These are phyloP conservation scores for Scaptomyza cyrtandrae DNA, from an alignment of 2,888 invertebrate genomes.

Conservation along the genomic window DNA sequence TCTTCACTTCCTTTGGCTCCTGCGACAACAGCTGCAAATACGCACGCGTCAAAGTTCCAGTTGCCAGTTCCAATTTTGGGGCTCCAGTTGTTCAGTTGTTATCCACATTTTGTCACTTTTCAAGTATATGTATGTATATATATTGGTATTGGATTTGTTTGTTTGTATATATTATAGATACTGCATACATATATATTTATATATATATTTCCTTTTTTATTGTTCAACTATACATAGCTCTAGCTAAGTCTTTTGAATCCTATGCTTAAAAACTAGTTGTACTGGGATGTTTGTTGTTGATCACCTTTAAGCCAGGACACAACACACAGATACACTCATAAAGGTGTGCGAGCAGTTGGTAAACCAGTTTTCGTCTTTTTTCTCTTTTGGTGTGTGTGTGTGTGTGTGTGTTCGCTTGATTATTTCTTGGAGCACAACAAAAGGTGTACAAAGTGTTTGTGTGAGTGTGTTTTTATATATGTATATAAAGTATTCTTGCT, in stretches of 20 bases:
- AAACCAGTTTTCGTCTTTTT: slow-evolving; percentile 62
- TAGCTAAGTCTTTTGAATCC: slow-evolving; percentile 43
- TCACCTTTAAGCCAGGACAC: slow-evolving; percentile 41
- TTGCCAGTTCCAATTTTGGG: background rate
- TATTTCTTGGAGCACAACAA: slow-evolving; percentile 55
- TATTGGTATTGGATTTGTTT: slow-evolving; percentile 12
- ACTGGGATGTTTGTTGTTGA: slow-evolving; percentile 42
- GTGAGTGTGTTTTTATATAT: slow-evolving; percentile 9
- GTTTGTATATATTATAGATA: slow-evolving; percentile 51
- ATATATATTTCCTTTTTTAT: background rate
- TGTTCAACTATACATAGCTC: slow-evolving; percentile 43
- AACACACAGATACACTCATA: slow-evolving; percentile 11
- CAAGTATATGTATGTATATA: slow-evolving; percentile 45
- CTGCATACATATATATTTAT: slow-evolving; percentile 33
- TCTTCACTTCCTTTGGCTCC: slow-evolving; percentile 33
- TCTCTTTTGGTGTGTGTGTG: slow-evolving; percentile 16
- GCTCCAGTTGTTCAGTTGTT: slow-evolving; percentile 17
- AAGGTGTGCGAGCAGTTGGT: slow-evolving; percentile 56
- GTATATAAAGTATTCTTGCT: slow-evolving; percentile 28
- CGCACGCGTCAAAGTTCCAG: slow-evolving; percentile 48
- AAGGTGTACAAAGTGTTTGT: slow-evolving; percentile 48
- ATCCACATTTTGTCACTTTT: slow-evolving; percentile 51
- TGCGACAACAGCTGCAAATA: slow-evolving; percentile 40
- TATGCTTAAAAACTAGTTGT: slow-evolving; percentile 63
- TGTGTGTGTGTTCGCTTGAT: slow-evolving; percentile 10